Evolutionary conservation across 2,113 vertebrate genomes (phyloP).

Genomic region (Hoplias malabaricus): DNA sequence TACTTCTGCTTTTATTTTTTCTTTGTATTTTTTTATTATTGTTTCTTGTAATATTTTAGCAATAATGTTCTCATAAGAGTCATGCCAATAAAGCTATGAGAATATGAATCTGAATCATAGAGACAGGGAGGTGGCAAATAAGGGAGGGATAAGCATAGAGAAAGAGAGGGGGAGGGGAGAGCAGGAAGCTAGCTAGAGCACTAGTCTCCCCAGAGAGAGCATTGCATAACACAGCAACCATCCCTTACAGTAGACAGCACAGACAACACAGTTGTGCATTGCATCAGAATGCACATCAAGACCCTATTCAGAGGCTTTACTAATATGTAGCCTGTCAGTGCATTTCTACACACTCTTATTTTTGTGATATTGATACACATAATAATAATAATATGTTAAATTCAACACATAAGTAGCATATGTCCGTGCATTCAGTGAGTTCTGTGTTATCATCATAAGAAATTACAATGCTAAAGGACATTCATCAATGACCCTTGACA

Average conservation of each 20-base stretch:
- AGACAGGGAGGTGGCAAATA: neutral
- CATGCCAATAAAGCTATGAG: too few relatives aligned
- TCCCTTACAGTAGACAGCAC: neutral
- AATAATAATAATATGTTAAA: too few relatives aligned
- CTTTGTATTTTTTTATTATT: too few relatives aligned
- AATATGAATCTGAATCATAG: neutral
- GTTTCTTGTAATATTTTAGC: too few relatives aligned
- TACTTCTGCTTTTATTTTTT: too few relatives aligned
- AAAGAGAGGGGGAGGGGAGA: conserved; percentile 4
- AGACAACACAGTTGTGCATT: neutral
- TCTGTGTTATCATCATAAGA: neutral
- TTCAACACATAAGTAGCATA: too few relatives aligned
- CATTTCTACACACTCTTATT: neutral
- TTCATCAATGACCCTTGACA: too few relatives aligned
- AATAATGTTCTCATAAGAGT: too few relatives aligned
- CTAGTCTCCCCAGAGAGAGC: neutral
- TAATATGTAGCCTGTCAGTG: neutral
- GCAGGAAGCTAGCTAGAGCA: neutral
- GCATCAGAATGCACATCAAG: neutral
- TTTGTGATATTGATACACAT: neutral
- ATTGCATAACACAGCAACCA: conserved; percentile 16
- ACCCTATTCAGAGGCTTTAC: neutral
- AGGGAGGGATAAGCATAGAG: neutral
- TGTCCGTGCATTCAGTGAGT: too few relatives aligned
- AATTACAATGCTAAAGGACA: neutral